Evolutionary conservation across 2,888 invertebrate species (phyloP).

Genomic region (Ametastegia equiseti): DNA sequence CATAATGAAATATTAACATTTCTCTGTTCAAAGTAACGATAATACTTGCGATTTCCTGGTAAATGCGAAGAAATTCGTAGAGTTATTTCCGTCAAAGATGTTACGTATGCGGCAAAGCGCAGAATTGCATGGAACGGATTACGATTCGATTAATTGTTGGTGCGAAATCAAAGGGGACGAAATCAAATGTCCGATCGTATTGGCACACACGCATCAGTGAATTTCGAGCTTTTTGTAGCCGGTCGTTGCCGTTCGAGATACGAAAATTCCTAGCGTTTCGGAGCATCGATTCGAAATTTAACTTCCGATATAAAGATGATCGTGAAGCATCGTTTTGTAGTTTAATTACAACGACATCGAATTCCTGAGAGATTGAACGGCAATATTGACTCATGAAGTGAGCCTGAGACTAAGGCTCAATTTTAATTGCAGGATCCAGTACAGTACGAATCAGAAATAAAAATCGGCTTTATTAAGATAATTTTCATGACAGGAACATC

Average conservation of each 20-base stretch:
- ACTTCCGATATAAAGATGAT: not conserved
- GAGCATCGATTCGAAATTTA: not conserved
- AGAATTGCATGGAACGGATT: not conserved
- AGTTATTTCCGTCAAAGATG: too few relatives aligned
- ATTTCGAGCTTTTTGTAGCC: not conserved
- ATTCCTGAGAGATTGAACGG: not conserved
- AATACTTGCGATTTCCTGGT: too few relatives aligned
- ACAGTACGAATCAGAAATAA: not conserved
- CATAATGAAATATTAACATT: too few relatives aligned
- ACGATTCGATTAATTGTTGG: not conserved
- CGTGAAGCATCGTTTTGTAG: not conserved
- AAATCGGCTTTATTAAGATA: not conserved
- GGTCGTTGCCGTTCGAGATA: not conserved
- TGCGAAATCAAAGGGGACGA: not conserved
- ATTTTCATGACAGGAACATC: not conserved
- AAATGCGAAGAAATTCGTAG: too few relatives aligned
- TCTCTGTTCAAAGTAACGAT: too few relatives aligned
- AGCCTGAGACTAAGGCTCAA: not conserved
- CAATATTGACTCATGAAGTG: not conserved
- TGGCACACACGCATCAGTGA: not conserved
- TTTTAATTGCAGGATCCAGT: not conserved
- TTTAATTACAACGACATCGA: not conserved
- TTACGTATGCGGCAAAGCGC: not conserved
- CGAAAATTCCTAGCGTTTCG: not conserved
- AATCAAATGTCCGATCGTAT: too few relatives aligned